phyloP scores from a whole-genome alignment of 1,140 invertebrate species.

The Drepana arcuata region DNA sequence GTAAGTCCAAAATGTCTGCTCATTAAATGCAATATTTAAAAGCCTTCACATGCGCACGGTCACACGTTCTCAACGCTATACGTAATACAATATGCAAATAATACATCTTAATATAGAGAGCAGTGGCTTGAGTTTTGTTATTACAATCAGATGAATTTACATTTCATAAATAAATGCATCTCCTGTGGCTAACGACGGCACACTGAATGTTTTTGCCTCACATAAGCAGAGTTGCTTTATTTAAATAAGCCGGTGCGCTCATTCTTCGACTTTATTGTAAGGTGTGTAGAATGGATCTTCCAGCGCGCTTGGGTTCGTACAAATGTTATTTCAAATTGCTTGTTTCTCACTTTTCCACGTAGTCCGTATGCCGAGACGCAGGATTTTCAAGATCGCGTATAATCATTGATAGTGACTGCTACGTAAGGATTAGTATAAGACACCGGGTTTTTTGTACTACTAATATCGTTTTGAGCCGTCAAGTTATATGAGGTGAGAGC shows the following conservation, averaged over 20 bases:
- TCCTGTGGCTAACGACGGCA: constrained; percentile 51
- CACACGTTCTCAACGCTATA: no score
- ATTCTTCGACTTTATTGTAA: constrained; percentile 6
- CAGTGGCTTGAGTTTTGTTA: constrained; percentile 65
- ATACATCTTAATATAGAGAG: constrained; percentile 68
- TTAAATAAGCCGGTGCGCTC: constrained; percentile 42
- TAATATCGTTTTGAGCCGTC: no score
- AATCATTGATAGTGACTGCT: constrained; percentile 4
- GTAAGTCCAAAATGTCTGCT: no score
- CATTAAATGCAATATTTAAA: no score
- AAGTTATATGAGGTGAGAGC: no score
- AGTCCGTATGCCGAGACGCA: no score
- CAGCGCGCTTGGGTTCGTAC: constrained; percentile 2
- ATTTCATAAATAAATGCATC: constrained; percentile 72
- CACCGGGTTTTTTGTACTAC: no score
- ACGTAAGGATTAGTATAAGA: no score
- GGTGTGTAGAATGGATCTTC: constrained; percentile 21
- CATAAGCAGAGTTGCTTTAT: constrained; percentile 40
- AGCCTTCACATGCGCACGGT: no score
- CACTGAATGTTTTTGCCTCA: constrained; percentile 47
- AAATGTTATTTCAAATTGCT: constrained; percentile 5
- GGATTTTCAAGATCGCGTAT: background rate
- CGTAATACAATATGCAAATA: constrained; percentile 61
- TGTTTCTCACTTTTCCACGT: no score
- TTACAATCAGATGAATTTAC: constrained; percentile 69